A percentile compares a stretch with the other conserved stretches of the same genome.
Evolutionary conservation across 2,113 vertebrate genomes (phyloP).

Genomic region (Gopherus evgoodei): DNA sequence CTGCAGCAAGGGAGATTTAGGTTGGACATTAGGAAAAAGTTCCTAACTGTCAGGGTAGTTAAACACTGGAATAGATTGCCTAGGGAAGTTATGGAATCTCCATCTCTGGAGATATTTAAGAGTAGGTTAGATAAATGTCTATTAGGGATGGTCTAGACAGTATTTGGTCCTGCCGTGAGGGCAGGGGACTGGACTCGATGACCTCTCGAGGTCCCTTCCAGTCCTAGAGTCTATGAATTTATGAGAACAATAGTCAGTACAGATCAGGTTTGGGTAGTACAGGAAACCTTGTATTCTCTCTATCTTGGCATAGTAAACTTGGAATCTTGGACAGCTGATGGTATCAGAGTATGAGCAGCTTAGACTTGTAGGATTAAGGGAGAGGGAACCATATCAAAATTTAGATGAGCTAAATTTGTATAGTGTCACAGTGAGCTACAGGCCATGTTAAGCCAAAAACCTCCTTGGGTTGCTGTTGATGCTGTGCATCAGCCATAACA

Average conservation of each 20-base stretch:
- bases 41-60: no score
- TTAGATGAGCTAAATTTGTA: not conserved
- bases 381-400: not conserved
- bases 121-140: no score
- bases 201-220: no score
- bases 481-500: not conserved
- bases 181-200: no score
- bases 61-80: no score
- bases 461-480: not conserved
- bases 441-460: not conserved
- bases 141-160: no score
- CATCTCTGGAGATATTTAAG: no score
- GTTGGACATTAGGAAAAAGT: no score
- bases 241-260: not conserved
- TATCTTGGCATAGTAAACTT: not conserved
- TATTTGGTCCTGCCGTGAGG: no score
- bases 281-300: not conserved
- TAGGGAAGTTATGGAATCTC: no score
- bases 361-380: not conserved
- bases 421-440: not conserved
- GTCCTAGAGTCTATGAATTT: no score
- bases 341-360: not conserved
- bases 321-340: rapidly evolving
- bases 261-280: rapidly evolving
- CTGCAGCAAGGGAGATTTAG: no score